Evolutionary conservation across 2,113 vertebrate species (phyloP).

Genomic region (Cottus gobio): DNA sequence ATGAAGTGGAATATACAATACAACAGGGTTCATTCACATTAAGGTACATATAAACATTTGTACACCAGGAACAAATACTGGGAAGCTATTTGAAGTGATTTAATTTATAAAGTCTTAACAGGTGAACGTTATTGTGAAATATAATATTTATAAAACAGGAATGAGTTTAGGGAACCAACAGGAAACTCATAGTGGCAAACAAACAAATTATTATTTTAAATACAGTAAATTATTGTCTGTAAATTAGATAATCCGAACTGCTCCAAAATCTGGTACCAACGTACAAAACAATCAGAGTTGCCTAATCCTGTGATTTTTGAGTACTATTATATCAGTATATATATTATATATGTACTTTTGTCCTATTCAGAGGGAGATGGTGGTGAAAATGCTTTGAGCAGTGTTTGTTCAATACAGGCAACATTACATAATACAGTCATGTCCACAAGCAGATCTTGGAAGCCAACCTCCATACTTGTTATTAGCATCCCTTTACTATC

Average conservation of each 20-base stretch:
- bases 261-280: not conserved
- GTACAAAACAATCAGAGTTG: not conserved
- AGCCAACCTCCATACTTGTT: conserved; percentile 36
- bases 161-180: conserved; percentile 37
- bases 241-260: not conserved
- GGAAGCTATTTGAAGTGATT: conserved; percentile 25
- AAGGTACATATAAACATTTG: conserved; percentile 71
- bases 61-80: conserved; percentile 64
- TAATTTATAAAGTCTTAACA: conserved; percentile 25
- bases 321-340: conserved; percentile 7
- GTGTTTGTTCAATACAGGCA: conserved; percentile 37
- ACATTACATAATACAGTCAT: conserved; percentile 14
- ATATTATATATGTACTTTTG: too few species aligned
- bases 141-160: conserved; percentile 12
- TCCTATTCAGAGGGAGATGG: not conserved
- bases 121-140: conserved; percentile 1
- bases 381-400: conserved; percentile 20
- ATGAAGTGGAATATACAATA: conserved; percentile 47
- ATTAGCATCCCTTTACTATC: conserved; percentile 30
- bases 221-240: conserved; percentile 13
- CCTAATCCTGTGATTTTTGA: conserved; percentile 16
- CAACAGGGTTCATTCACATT: conserved; percentile 53
- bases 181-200: conserved; percentile 1
- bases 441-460: conserved; percentile 25
- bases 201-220: conserved; percentile 9